Conservation (phyloP, 2,797 vertebrate genomes). For the Squalus acanthias region DNA sequence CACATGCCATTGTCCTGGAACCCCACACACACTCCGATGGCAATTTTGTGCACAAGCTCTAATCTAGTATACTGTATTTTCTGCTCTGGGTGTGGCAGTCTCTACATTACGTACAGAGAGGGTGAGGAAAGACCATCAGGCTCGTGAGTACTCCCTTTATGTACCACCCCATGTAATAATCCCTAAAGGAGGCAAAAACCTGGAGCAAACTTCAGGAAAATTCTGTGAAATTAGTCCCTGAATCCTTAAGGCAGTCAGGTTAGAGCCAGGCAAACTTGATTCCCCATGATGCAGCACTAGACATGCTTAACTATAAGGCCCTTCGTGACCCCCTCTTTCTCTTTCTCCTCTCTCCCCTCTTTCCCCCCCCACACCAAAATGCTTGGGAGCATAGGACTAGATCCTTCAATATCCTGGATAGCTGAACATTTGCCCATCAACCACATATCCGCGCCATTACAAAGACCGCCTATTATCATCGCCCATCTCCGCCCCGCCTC, state of each 20-base stretch:
- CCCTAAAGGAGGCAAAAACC: not conserved
- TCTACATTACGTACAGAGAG: not conserved
- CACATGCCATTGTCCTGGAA: not conserved
- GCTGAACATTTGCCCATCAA: too few relatives aligned
- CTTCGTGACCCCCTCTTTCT: not conserved
- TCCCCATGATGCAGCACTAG: not conserved
- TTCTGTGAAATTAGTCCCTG: not conserved
- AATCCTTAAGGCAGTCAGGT: not conserved
- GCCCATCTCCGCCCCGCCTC: too few relatives aligned
- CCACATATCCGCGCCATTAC: too few relatives aligned
- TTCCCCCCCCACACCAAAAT: not conserved
- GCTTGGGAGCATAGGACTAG: not conserved
- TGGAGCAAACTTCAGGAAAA: not conserved
- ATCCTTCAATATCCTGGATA: not conserved
- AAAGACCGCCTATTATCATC: too few relatives aligned
- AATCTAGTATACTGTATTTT: not conserved
- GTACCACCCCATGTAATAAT: not conserved
- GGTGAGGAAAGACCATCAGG: not conserved
- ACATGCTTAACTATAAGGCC: not conserved
- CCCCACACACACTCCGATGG: not conserved
- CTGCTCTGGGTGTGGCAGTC: not conserved
- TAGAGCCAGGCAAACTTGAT: not conserved
- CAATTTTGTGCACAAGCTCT: not conserved
- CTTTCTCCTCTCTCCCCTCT: not conserved
- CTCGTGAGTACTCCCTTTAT: not conserved